Conservation (phyloP, 2,113 vertebrate species). For the Eulemur macaco region DNA sequence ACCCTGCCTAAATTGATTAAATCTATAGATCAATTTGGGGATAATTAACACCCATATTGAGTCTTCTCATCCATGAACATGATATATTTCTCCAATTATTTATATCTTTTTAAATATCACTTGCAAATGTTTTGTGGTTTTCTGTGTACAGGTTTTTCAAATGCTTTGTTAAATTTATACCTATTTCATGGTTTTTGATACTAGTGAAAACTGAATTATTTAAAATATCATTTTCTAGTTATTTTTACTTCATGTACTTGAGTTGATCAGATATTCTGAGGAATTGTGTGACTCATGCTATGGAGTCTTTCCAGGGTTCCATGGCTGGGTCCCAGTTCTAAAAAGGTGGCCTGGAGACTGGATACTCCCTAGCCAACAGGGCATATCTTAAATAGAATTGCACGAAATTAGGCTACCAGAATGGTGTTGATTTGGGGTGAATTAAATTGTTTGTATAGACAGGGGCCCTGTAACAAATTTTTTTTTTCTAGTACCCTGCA, state of each 20-base stretch:
- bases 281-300: not conserved
- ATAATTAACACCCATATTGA: not conserved
- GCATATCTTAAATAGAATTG: not conserved
- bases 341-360: not conserved
- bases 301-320: not conserved
- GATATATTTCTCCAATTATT: not conserved
- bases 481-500: not conserved
- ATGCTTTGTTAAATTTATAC: not conserved
- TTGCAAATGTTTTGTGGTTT: not conserved
- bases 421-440: not conserved
- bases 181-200: not conserved
- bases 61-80: not conserved
- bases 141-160: not conserved
- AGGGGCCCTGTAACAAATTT: not conserved
- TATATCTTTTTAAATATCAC: not conserved
- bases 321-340: not conserved
- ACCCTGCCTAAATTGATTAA: not conserved
- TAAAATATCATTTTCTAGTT: conserved; percentile 17
- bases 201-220: conserved; percentile 1
- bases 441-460: not conserved
- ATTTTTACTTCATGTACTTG: not conserved
- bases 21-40: not conserved
- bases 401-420: not conserved
- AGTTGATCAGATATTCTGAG: not conserved
- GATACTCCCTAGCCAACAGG: not conserved